Conservation (phyloP, 2,888 invertebrate genomes). For the Gortyna flavago region DNA sequence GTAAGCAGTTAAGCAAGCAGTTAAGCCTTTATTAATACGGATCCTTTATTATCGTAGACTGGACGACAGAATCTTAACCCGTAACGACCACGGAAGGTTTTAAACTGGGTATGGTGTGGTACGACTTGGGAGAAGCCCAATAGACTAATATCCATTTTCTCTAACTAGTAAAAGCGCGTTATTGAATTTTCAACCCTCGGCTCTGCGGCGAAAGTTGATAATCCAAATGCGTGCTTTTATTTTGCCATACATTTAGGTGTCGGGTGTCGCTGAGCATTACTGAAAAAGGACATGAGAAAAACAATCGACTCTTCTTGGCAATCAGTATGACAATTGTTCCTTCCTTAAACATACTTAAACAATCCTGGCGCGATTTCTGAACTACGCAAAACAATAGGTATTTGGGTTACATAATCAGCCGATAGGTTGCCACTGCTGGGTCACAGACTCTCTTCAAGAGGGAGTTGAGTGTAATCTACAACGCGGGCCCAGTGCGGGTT, state of each 20-base stretch:
- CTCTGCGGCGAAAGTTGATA: not conserved
- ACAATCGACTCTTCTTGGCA: not conserved
- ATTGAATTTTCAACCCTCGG: not conserved
- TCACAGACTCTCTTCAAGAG: too few species aligned
- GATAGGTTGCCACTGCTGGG: too few species aligned
- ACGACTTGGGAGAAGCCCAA: not conserved
- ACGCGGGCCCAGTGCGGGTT: too few species aligned
- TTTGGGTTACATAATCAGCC: too few species aligned
- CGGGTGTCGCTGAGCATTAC: not conserved
- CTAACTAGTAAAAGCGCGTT: not conserved
- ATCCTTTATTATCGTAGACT: not conserved
- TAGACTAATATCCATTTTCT: not conserved
- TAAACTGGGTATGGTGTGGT: not conserved
- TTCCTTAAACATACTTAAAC: too few species aligned
- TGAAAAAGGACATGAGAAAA: not conserved
- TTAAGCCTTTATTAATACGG: not conserved
- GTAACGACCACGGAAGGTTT: not conserved
- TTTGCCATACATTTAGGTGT: not conserved
- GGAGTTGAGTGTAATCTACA: too few species aligned
- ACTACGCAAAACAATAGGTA: too few species aligned
- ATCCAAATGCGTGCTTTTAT: not conserved
- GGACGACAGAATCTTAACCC: not conserved
- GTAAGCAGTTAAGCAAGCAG: constrained; percentile 76
- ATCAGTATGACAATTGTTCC: not conserved
- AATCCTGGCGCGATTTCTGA: too few species aligned